Evolutionary conservation across 2,797 vertebrate genomes (phyloP), one percentile per base, ranked within the genome.

Genomic region (Pangasius macronema): DNA sequence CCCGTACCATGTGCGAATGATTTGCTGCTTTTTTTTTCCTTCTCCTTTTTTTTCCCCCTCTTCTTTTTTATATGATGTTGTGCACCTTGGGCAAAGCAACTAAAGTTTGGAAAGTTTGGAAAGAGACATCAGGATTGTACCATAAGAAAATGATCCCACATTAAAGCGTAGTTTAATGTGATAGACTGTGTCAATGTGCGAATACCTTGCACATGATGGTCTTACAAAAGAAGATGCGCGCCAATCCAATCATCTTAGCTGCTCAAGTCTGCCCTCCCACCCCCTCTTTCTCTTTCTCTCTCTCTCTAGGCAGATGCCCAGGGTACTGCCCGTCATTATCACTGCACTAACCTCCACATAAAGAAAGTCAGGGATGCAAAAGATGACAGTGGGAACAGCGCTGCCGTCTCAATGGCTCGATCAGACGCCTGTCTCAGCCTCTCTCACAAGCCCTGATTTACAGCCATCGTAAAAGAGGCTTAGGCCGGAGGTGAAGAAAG

Each of bases 381-480:
- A 73, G 82, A 81, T 75, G 75, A 67, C 36, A 61, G 85, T 91
- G 91, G 86, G 90, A 90, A 90, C 73, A 75, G 83, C 42, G 55
- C 55, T 85, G 68, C 51, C 18, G 33, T 36, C 65, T 80, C 81
- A 88, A 87, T 81, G 73, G 49, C 49, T 63, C 11, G 49, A 88
- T 77, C 75, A 39, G 84, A 83, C 53, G n/a, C 30, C 63, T 55
- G 33, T 73, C 79, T 27, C n/a, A 72, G 53, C 53, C 39, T 87
- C 63, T 87, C 59, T 82, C 86, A 36, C 36, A 83, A 80, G 55
- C 59, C 53, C 55, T 84, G 89, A 91, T 88, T 90, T 91, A 89
- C 13, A 79, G 39, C 83, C 83, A 13, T 84, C 49, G 30, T 82
- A 84, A 83, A 85, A 88, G 63, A 46, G 59, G 30, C 39, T 81